phyloP scores from a whole-genome alignment of 2,888 invertebrate genomes.

The Agrochola circellaris region DNA sequence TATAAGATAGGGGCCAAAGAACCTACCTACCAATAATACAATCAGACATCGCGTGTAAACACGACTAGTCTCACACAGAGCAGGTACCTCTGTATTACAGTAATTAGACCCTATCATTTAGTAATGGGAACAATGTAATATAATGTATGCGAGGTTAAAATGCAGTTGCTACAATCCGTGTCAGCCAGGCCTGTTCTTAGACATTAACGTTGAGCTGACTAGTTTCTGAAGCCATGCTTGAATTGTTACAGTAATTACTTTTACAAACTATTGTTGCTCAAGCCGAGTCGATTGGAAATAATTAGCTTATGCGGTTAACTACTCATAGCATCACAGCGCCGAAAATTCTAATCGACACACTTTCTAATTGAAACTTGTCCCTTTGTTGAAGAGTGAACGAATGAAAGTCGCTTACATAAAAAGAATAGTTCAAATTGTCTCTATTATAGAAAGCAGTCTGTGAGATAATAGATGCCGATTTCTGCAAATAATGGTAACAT shows the following conservation, averaged over 20 bases:
- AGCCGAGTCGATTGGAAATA: conserved; percentile 51
- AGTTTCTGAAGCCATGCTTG: conserved; percentile 68
- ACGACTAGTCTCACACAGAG: conserved; percentile 73
- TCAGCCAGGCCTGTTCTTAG: conserved; percentile 73
- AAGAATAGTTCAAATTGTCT: conserved; percentile 16
- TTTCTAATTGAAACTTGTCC: conserved; percentile 43
- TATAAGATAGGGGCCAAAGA: conserved; percentile 12
- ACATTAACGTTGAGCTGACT: conserved; percentile 65
- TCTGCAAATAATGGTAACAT: conserved; percentile 28
- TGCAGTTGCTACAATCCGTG: conserved; percentile 79
- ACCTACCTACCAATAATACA: conserved; percentile 53
- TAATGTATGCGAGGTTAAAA: conserved; percentile 81
- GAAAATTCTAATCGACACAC: conserved; percentile 39
- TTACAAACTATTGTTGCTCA: conserved; percentile 66
- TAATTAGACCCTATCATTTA: conserved; percentile 87
- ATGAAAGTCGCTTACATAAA: conserved; percentile 27
- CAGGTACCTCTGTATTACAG: conserved; percentile 69
- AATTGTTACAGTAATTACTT: conserved; percentile 65
- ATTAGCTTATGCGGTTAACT: conserved; percentile 43
- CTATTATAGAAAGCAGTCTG: conserved; percentile 25
- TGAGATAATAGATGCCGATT: conserved; percentile 13
- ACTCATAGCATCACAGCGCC: conserved; percentile 29
- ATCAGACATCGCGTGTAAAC: conserved; percentile 77
- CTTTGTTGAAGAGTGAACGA: conserved; percentile 19
- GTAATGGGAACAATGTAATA: conserved; percentile 86